Base-by-base conservation (phyloP, 2,113 vertebrate genomes). In the Miniopterus natalensis region DNA sequence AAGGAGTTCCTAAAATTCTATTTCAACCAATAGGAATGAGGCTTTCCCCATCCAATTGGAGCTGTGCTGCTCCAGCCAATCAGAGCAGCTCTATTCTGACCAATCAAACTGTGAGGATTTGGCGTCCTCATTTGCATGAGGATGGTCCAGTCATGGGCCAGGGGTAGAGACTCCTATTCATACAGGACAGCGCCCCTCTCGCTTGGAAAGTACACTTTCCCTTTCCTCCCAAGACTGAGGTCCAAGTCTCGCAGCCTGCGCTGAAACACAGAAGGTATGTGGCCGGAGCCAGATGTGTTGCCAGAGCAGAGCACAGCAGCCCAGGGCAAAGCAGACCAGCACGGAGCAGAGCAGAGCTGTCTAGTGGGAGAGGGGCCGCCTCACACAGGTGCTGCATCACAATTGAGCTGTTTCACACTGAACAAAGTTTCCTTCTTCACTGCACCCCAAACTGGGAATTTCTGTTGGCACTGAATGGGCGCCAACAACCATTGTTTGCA, bases 221-320 rank as follows among this genome's bases (percentile, higher is more conserved):
- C 47, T 51, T 74, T 18, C 73, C 3, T 4, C 73, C 4, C 15
- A 11, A 25, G 12, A 10, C 17, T 40, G 20, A 11, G 4, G 17
- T 8, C 1, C 0, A 0, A 31, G 8, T 10, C 6, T 9, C 14
- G 27, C 27, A 4, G 73, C 27, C 15, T 31, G 73, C 18, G 27
- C 45, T 18, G 27, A 49, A 2, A 10, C 27, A 17, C 42, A 3
- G 10, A 27, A 47, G 68, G 6, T 49, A 3, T 47, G 42, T 47
- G 5, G 1, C n/a, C 68, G 8, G 71, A 17, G 65, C 65, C 36
- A 36, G 36, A 36, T 36, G 6, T 47, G 42, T 47, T 9, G 1
- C n/a, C 68, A 15, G 71, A 17, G 65, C 65, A n/a, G 65, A 66
- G 27, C 57, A 59, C 23, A 61, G 9, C 65, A 18, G 65, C 65